Evolutionary conservation across 2,797 vertebrate genomes (phyloP).

Genomic region (Sebastes alutus): DNA sequence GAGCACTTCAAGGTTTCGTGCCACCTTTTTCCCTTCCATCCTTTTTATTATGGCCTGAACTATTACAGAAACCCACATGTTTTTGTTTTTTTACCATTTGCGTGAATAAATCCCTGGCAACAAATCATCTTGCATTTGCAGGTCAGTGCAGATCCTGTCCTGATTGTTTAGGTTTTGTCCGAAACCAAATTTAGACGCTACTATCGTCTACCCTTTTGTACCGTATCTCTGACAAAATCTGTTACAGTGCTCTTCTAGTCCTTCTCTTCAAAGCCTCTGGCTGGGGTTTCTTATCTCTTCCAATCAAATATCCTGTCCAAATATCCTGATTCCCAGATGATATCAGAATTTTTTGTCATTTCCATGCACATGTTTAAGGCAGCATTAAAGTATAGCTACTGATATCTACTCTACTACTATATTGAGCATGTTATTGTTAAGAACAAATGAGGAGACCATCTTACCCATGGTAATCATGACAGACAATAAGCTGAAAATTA

Average conservation of each 20-base stretch:
- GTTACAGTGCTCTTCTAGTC: neutral
- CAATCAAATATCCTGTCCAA: conserved; percentile 14
- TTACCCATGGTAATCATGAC: too few species aligned
- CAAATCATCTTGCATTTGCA: neutral
- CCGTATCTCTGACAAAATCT: neutral
- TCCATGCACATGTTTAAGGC: neutral
- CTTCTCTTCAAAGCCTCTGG: neutral
- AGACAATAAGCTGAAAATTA: neutral
- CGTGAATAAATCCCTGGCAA: neutral
- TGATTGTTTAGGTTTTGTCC: neutral
- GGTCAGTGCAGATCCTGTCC: neutral
- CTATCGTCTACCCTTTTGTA: neutral
- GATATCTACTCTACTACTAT: neutral
- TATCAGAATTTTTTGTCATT: neutral
- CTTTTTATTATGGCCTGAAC: conserved; percentile 8
- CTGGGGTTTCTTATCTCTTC: neutral
- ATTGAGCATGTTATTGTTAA: neutral
- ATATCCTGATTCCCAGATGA: neutral
- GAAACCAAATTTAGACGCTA: neutral
- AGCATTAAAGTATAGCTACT: neutral
- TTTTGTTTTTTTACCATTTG: conserved; percentile 6
- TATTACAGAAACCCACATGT: neutral
- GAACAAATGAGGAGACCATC: neutral
- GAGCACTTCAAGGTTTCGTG: conserved; percentile 33
- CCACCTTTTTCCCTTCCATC: neutral